phyloP scores from a whole-genome alignment of 30 jellyfish, hydroid and myxozoan species.

The Cassiopea xamachana region DNA sequence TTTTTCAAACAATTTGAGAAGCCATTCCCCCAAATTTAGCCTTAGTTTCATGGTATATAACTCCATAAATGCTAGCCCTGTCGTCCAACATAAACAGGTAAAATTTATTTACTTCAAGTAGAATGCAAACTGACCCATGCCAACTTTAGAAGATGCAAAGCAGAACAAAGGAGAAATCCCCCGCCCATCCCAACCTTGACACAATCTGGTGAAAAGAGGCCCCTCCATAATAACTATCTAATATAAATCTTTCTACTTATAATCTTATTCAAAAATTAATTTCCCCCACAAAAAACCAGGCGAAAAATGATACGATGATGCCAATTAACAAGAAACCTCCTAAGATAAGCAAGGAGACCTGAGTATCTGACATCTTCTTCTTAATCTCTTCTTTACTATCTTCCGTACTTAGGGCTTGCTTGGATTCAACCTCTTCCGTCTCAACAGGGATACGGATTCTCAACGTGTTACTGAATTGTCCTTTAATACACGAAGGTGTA shows the following conservation, averaged over 20 bases:
- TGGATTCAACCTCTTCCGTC: conserved; percentile 41
- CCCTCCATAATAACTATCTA: conserved; percentile 5
- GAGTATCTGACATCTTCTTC: conserved; percentile 82
- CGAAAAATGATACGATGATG: conserved; percentile 64
- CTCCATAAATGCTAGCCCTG: too few species aligned
- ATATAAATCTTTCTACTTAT: conserved; percentile 14
- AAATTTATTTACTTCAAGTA: too few species aligned
- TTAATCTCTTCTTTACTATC: conserved; percentile 31
- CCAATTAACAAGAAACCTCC: conserved; percentile 83
- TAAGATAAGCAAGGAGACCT: conserved; percentile 81
- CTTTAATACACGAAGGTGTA: conserved; percentile 87
- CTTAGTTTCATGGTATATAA: too few species aligned
- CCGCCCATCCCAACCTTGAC: not conserved
- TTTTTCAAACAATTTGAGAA: too few species aligned
- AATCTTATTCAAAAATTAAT: conserved; percentile 50
- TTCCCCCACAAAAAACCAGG: conserved; percentile 78
- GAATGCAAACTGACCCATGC: not conserved
- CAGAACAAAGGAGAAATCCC: not conserved
- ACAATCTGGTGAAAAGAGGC: conserved; percentile 22
- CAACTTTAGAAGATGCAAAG: not conserved
- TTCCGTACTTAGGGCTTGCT: conserved; percentile 30
- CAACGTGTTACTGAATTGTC: conserved; percentile 70
- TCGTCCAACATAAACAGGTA: too few species aligned
- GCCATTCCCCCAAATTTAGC: too few species aligned
- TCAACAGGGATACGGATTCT: conserved; percentile 76